phyloP scores from a whole-genome alignment of 2,888 invertebrate species.

The Drosophila engyochracea region DNA sequence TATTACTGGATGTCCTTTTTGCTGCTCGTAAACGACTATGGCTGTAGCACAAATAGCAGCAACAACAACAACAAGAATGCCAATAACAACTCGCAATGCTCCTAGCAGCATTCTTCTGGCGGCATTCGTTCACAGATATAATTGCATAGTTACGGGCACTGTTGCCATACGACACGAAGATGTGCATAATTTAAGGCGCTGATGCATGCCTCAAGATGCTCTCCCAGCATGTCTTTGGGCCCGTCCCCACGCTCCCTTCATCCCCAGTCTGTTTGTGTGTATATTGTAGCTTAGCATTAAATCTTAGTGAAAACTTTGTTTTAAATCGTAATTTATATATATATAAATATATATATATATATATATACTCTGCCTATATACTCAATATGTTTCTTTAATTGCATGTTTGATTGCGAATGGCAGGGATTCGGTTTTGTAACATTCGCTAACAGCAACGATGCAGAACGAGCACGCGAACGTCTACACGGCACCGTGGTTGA shows the following conservation, averaged over 20 bases:
- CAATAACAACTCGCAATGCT: slow-evolving; percentile 9
- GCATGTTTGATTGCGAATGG: slow-evolving; percentile 82
- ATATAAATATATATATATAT: slow-evolving; percentile 34
- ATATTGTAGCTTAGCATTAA: slow-evolving; percentile 47
- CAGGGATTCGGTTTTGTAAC: slow-evolving; percentile 99
- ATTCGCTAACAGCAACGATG: slow-evolving; percentile 99
- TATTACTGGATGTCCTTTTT: slow-evolving; percentile 43
- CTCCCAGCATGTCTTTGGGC: slow-evolving; percentile 63
- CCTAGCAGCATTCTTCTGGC: slow-evolving; percentile 41
- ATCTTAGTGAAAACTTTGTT: slow-evolving; percentile 17
- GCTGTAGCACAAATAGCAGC: background rate
- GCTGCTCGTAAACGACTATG: background rate
- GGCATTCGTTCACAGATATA: slow-evolving; percentile 49
- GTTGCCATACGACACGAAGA: slow-evolving; percentile 41
- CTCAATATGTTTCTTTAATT: slow-evolving; percentile 82
- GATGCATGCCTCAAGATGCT: slow-evolving; percentile 56
- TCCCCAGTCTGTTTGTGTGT: slow-evolving; percentile 24
- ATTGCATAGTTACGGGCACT: slow-evolving; percentile 73
- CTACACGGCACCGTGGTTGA: slow-evolving; percentile 99
- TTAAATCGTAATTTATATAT: slow-evolving; percentile 34
- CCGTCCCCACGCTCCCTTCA: background rate
- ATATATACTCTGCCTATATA: slow-evolving; percentile 53
- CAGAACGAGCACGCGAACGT: slow-evolving; percentile 99
- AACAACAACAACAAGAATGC: background rate
- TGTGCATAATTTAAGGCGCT: slow-evolving; percentile 73